Percentiles rank a stretch among this genome's conserved stretches.
Evolutionary conservation across 2,888 invertebrate species (phyloP).

Genomic region (Conops quadrifasciatus): DNA sequence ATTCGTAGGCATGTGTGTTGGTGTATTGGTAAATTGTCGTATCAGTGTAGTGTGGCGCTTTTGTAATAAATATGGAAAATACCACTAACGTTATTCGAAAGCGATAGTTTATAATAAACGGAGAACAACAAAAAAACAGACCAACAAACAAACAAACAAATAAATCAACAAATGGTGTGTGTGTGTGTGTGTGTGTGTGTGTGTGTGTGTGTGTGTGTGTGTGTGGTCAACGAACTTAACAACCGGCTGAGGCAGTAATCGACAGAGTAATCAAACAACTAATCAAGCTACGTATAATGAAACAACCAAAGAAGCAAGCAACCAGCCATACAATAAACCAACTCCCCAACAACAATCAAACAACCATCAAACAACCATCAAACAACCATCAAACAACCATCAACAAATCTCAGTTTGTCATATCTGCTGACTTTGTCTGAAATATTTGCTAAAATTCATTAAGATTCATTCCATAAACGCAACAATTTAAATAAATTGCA

Average conservation of each 20-base stretch:
- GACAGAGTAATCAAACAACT: background rate
- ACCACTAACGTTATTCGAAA: conserved; percentile 30
- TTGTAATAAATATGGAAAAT: background rate
- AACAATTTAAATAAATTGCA: conserved; percentile 32
- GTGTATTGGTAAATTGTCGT: background rate
- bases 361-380: background rate
- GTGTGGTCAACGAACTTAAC: too few relatives aligned
- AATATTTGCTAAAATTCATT: background rate
- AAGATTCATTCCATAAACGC: background rate
- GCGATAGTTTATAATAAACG: conserved; percentile 20
- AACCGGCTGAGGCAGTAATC: background rate
- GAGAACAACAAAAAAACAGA: background rate
- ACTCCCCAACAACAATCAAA: background rate
- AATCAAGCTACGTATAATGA: background rate
- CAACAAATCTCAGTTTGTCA: background rate
- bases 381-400: background rate
- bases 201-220: too few relatives aligned
- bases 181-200: too few relatives aligned
- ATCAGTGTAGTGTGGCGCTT: background rate
- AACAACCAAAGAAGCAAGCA: background rate
- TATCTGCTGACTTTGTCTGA: background rate
- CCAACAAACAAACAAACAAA: background rate
- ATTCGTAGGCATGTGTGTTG: background rate
- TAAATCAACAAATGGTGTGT: too few relatives aligned
- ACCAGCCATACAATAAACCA: background rate